Evolutionary conservation across 1,140 invertebrate species (phyloP).

Genomic region (Drosophila repletoides): DNA sequence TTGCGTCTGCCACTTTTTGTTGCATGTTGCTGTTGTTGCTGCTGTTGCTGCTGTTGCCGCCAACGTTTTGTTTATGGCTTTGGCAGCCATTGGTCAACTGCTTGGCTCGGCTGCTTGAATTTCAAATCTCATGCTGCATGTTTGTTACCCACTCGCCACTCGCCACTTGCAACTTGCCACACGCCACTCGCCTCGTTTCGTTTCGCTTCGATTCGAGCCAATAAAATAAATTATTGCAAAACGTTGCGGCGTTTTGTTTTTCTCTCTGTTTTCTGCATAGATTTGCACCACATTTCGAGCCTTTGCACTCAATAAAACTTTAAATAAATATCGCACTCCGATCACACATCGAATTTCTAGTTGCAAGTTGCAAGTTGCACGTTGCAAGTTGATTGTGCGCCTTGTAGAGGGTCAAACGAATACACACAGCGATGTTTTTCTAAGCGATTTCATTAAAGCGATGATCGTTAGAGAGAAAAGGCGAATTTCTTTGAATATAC

Average conservation of each 20-base stretch:
- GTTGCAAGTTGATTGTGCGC: slow-evolving; percentile 16
- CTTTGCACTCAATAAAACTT: slow-evolving; percentile 68
- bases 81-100: slow-evolving; percentile 71
- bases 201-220: slow-evolving; percentile 22
- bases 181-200: slow-evolving; percentile 13
- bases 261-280: slow-evolving; percentile 62
- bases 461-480: not conserved
- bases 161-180: slow-evolving; percentile 7
- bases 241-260: slow-evolving; percentile 33
- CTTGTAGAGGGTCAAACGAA: slow-evolving; percentile 12
- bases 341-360: slow-evolving; percentile 16
- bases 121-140: slow-evolving; percentile 59
- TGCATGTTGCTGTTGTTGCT: slow-evolving; percentile 40
- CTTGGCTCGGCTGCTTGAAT: slow-evolving; percentile 62
- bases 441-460: too few relatives aligned
- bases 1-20: slow-evolving; percentile 70
- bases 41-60: slow-evolving; percentile 39
- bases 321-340: slow-evolving; percentile 36
- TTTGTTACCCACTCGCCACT: slow-evolving; percentile 36
- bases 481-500: not conserved
- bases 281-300: slow-evolving; percentile 65
- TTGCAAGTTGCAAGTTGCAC: too few relatives aligned
- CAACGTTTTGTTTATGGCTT: slow-evolving; percentile 72
- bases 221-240: slow-evolving; percentile 73
- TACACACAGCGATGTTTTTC: too few relatives aligned